A percentile compares a stretch with the other conserved stretches of the same genome.
These are phyloP conservation scores for Ahaetulla prasina DNA, from an alignment of 2,113 vertebrate genomes.

Conservation along the genomic window DNA sequence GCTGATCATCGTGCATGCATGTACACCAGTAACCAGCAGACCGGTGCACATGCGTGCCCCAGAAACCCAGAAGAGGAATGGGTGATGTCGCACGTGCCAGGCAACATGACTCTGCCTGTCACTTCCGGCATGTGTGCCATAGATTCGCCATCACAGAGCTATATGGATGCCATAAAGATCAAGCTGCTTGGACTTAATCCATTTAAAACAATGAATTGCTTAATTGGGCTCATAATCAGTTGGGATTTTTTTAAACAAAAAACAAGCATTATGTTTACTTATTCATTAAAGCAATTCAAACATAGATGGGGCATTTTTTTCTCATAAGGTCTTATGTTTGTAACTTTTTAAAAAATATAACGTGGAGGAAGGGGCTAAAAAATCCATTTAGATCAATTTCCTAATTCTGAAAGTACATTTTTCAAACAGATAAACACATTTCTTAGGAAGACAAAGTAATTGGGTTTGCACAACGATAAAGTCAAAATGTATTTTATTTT, in stretches of 20 bases:
- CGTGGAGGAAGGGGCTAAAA: neutral
- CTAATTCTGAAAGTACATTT: neutral
- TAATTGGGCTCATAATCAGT: neutral
- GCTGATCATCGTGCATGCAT: too few species aligned
- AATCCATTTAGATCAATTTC: neutral
- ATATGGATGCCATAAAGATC: neutral
- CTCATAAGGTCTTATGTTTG: neutral
- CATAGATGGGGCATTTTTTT: neutral
- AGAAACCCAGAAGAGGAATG: too few species aligned
- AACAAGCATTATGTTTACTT: neutral
- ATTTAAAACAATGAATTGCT: neutral
- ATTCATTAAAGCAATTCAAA: neutral
- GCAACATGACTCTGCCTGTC: too few species aligned
- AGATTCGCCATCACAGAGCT: too few species aligned
- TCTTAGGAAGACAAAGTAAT: neutral
- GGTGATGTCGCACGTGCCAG: too few species aligned
- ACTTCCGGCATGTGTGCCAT: too few species aligned
- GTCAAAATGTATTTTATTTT: neutral
- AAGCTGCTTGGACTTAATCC: neutral
- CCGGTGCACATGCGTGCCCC: too few species aligned
- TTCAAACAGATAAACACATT: neutral
- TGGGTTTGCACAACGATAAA: neutral
- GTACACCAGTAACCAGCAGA: too few species aligned
- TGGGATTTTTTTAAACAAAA: neutral
- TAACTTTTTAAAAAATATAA: neutral